Evolutionary conservation across 2,113 vertebrate species (phyloP).

Genomic region (Pelmatolapia mariae): DNA sequence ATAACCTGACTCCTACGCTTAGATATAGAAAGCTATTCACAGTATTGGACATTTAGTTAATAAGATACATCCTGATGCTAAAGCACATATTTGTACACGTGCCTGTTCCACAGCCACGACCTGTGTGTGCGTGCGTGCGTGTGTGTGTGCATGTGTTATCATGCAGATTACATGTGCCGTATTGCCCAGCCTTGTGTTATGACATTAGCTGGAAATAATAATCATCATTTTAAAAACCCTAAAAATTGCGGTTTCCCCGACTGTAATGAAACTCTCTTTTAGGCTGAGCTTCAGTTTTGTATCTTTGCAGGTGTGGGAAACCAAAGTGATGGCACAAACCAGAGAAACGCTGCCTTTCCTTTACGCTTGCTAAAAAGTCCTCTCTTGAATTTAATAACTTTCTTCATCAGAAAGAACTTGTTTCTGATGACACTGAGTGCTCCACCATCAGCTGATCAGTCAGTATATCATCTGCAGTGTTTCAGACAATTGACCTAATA

Average conservation of each 20-base stretch:
- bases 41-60: background rate
- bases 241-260: background rate
- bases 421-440: background rate
- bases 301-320: background rate
- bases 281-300: background rate
- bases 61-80: background rate
- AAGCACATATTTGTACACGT: background rate
- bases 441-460: background rate
- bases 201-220: background rate
- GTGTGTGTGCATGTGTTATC: background rate
- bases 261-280: accelerated
- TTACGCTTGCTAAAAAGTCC: background rate
- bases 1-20: background rate
- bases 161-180: background rate
- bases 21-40: background rate
- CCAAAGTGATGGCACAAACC: background rate
- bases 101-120: background rate
- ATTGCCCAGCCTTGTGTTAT: background rate
- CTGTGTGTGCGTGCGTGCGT: accelerated
- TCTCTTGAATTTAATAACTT: background rate
- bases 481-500: background rate
- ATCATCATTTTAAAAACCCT: background rate
- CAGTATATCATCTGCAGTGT: background rate
- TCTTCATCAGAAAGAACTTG: background rate
- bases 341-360: background rate